Conservation (phyloP, 2,113 vertebrate species). For the Forbesichthys papilliferus region DNA sequence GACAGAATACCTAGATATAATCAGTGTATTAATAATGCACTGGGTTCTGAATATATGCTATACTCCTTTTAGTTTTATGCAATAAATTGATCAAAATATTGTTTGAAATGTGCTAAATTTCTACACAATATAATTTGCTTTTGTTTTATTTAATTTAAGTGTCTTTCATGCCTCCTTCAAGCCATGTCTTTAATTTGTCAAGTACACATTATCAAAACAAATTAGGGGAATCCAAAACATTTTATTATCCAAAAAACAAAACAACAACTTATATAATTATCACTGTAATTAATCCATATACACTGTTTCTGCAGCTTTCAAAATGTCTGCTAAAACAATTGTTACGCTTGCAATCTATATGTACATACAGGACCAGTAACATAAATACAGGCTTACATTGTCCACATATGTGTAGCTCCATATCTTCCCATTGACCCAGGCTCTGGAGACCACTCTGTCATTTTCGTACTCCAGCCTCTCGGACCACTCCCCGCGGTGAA, state of each 20-base stretch:
- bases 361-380: too few species aligned
- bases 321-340: too few species aligned
- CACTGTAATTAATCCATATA: too few species aligned
- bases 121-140: background rate
- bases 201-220: background rate
- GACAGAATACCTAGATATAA: background rate
- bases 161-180: background rate
- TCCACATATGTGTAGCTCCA: slow-evolving; percentile 98
- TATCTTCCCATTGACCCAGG: slow-evolving; percentile 97
- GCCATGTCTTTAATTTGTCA: slow-evolving; percentile 28
- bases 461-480: slow-evolving; percentile 96
- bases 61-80: too few species aligned
- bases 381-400: slow-evolving; percentile 78
- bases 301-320: too few species aligned
- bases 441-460: slow-evolving; percentile 89
- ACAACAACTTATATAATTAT: too few species aligned
- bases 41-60: slow-evolving; percentile 5
- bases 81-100: slow-evolving; percentile 22
- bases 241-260: slow-evolving; percentile 2
- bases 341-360: too few species aligned
- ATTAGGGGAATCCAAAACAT: background rate
- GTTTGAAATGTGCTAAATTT: slow-evolving; percentile 14
- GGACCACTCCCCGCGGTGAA: slow-evolving; percentile 93
- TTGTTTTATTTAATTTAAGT: background rate
- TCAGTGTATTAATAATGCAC: slow-evolving; percentile 50